These are phyloP conservation scores for Rhadinocentrus ornatus DNA, from an alignment of 2,797 vertebrate species.

Conservation along the genomic window DNA sequence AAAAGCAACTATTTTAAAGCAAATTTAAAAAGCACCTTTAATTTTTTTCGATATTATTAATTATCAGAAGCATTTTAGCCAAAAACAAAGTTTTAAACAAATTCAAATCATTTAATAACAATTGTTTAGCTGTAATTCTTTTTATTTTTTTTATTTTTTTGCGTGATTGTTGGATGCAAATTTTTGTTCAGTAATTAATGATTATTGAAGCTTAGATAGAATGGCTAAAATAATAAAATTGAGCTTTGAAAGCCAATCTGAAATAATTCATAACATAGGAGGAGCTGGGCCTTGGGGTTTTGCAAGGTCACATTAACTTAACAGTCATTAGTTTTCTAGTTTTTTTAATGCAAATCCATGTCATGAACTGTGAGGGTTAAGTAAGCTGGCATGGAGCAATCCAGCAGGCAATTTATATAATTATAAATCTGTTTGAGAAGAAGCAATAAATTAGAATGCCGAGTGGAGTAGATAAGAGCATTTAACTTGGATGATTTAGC, in stretches of 20 bases:
- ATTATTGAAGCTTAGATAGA: not conserved
- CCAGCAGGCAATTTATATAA: slow-evolving; percentile 23
- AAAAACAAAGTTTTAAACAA: not conserved
- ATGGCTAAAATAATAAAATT: not conserved
- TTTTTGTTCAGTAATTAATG: not conserved
- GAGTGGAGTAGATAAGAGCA: not conserved
- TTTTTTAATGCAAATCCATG: slow-evolving; percentile 2
- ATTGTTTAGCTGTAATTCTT: not conserved
- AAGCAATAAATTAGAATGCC: slow-evolving; percentile 12
- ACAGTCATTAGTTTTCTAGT: slow-evolving; percentile 8
- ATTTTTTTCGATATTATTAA: not conserved
- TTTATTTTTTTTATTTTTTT: not conserved
- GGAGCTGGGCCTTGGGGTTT: not conserved
- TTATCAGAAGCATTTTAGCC: not conserved
- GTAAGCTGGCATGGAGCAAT: slow-evolving; percentile 1
- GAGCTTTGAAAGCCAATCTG: not conserved
- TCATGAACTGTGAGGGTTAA: slow-evolving; percentile 14
- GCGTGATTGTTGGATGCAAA: not conserved
- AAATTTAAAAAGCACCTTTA: not conserved
- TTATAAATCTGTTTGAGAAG: slow-evolving; percentile 14
- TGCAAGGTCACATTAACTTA: slow-evolving; percentile 1
- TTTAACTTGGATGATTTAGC: not conserved
- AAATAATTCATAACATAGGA: not conserved
- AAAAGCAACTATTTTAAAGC: not conserved
- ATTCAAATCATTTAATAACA: not conserved